Percentiles rank a stretch among this genome's conserved stretches.
These are phyloP conservation scores for Aurelia sp. DNA, from an alignment of 30 jellyfish, hydroid and myxozoan species.

Conservation along the genomic window DNA sequence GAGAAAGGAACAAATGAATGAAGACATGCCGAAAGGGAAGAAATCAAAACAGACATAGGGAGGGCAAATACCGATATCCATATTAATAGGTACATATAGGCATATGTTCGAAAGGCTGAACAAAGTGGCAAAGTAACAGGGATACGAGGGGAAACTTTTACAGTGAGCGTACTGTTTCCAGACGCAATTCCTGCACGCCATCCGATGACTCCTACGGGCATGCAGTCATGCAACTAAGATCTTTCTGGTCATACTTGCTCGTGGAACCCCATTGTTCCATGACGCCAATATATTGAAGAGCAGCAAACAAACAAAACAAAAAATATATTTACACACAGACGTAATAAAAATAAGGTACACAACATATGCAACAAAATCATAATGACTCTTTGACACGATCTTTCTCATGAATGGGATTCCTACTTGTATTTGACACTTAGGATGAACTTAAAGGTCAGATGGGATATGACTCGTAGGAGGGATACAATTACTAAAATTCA, in stretches of 20 bases:
- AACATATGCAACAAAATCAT: neutral
- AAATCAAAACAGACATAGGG: constrained; percentile 11
- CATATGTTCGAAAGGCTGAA: neutral
- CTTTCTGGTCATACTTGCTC: neutral
- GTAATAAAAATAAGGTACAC: neutral
- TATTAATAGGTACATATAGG: neutral
- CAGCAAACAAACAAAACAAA: constrained; percentile 22
- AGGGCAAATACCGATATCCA: constrained; percentile 7
- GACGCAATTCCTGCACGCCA: constrained; percentile 7
- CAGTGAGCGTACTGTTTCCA: neutral
- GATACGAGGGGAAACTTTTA: constrained; percentile 2
- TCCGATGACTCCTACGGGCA: constrained; percentile 12
- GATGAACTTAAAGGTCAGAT: neutral
- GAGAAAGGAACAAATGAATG: constrained; percentile 17
- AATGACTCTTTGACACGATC: neutral
- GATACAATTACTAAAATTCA: too few species aligned
- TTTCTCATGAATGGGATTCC: neutral
- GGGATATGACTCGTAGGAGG: neutral
- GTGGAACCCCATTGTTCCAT: neutral
- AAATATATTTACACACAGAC: constrained; percentile 8
- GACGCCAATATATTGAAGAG: neutral
- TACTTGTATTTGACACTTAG: constrained; percentile 33
- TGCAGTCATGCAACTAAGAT: constrained; percentile 20
- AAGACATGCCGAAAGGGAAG: constrained; percentile 24
- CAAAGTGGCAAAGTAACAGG: neutral